Conservation (phyloP, 2,888 invertebrate genomes). For the Cotesia congregata region DNA sequence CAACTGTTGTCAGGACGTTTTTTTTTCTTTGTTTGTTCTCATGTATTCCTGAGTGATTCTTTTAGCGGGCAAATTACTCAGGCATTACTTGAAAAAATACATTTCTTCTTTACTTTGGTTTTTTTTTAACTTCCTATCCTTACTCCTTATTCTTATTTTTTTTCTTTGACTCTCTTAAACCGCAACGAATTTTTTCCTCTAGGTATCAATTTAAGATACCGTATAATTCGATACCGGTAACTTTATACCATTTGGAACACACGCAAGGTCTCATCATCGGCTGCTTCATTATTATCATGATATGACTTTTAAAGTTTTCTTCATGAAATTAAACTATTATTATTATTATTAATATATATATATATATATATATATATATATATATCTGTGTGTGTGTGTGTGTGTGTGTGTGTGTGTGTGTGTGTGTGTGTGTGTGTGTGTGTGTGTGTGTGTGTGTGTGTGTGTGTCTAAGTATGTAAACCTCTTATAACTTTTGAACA, state of each 20-base stretch:
- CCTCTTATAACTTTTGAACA: no score
- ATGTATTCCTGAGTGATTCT: conserved; percentile 17
- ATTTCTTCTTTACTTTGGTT: conserved; percentile 27
- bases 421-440: no score
- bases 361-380: no score
- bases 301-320: conserved; percentile 1
- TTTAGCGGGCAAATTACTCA: conserved; percentile 43
- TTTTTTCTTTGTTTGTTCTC: conserved; percentile 30
- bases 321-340: background rate
- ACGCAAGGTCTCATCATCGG: conserved; percentile 53
- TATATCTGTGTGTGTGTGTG: no score
- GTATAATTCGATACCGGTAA: conserved; percentile 70
- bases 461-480: no score
- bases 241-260: conserved; percentile 60
- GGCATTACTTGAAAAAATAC: conserved; percentile 43
- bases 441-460: no score
- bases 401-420: no score
- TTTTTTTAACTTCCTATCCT: conserved; percentile 28
- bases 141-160: background rate
- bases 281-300: background rate
- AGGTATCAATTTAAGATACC: conserved; percentile 67
- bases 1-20: conserved; percentile 22
- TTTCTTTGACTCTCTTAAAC: conserved; percentile 45
- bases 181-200: conserved; percentile 56
- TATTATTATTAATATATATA: background rate